Evolutionary conservation across 2,797 vertebrate species (phyloP).

Genomic region (Aulostomus chinensis): DNA sequence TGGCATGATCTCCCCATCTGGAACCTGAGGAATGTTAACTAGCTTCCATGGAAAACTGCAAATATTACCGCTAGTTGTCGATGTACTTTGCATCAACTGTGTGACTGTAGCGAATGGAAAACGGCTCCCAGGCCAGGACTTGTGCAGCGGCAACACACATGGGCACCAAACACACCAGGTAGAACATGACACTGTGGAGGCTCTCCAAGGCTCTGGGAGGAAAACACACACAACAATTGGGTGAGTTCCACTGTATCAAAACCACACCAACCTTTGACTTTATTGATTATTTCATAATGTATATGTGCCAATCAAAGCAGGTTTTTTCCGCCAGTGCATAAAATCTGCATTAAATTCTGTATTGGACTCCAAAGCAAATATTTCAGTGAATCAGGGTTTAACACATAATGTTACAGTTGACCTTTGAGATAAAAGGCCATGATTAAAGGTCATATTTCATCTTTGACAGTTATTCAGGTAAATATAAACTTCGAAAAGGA

Average conservation of each 20-base stretch:
- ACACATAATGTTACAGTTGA: no score
- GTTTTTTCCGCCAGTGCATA: no score
- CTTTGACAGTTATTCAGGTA: no score
- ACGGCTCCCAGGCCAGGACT: slow-evolving; percentile 85
- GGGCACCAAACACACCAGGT: slow-evolving; percentile 87
- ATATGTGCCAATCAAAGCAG: no score
- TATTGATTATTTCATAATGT: no score
- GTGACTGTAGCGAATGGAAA: slow-evolving; percentile 88
- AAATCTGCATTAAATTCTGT: no score
- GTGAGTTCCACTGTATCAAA: neutral
- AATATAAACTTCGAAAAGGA: no score
- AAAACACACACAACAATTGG: no score
- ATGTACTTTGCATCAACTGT: slow-evolving; percentile 70
- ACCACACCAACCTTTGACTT: neutral
- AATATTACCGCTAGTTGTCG: slow-evolving; percentile 57
- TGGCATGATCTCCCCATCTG: neutral
- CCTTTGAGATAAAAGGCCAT: no score
- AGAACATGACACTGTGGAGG: slow-evolving; percentile 87
- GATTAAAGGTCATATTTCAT: no score
- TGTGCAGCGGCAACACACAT: slow-evolving; percentile 80
- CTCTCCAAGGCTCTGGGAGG: slow-evolving; percentile 74
- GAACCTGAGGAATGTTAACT: neutral
- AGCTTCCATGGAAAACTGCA: neutral
- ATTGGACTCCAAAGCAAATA: no score
- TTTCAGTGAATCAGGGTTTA: no score